Percentiles rank a stretch among this genome's conserved stretches.
These are phyloP conservation scores for Sebastiscus tertius DNA, from an alignment of 2,797 vertebrate species.

Conservation along the genomic window DNA sequence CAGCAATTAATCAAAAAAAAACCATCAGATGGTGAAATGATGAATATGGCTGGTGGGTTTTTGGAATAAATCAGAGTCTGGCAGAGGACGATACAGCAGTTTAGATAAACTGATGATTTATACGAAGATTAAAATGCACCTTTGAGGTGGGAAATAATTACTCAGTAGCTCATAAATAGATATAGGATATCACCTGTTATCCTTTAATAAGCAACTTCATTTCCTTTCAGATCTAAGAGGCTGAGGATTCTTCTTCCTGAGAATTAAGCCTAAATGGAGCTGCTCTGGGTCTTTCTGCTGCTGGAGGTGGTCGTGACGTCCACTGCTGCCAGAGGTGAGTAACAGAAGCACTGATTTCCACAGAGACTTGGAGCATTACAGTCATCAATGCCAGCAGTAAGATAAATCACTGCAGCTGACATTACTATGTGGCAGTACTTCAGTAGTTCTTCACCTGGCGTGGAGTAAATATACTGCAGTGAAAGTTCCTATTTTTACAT, in stretches of 20 bases:
- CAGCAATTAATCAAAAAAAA: neutral
- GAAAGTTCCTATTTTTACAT: neutral
- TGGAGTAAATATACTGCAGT: neutral
- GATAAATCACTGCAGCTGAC: neutral
- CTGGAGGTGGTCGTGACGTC: slow-evolving; percentile 66
- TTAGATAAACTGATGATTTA: neutral
- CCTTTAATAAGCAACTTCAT: neutral
- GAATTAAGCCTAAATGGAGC: slow-evolving; percentile 53
- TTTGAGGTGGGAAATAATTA: neutral
- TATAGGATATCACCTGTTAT: neutral
- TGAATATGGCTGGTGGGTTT: neutral
- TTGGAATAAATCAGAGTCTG: neutral
- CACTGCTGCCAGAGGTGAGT: slow-evolving; percentile 72
- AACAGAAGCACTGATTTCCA: neutral
- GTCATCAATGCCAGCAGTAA: neutral
- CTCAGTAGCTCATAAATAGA: neutral
- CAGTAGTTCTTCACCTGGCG: neutral
- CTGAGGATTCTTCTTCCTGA: neutral
- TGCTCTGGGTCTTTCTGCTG: slow-evolving; percentile 58
- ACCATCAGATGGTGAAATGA: slow-evolving; percentile 11
- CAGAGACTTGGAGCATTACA: neutral
- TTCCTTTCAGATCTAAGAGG: slow-evolving; percentile 37
- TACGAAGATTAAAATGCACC: neutral
- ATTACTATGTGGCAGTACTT: neutral
- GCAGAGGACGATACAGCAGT: neutral